Conservation (phyloP, 2,797 vertebrate species). For the Phataginus tricuspis region DNA sequence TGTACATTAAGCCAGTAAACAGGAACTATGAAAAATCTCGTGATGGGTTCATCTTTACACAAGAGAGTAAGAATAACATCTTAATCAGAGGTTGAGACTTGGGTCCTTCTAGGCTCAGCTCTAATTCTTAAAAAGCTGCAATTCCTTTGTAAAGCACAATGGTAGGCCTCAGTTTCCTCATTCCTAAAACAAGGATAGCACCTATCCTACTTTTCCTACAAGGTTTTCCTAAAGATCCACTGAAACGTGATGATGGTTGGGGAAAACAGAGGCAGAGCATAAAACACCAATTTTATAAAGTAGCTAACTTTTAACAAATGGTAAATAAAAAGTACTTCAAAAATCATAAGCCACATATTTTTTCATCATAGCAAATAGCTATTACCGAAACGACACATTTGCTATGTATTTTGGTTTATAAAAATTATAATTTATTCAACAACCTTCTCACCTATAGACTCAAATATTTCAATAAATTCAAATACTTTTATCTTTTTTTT, state of each 20-base stretch:
- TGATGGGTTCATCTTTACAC: not conserved
- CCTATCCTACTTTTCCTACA: not conserved
- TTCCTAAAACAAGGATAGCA: not conserved
- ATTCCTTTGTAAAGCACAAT: not conserved
- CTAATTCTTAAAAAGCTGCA: not conserved
- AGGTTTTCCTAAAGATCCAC: not conserved
- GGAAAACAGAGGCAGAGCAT: not conserved
- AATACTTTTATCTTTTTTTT: not conserved
- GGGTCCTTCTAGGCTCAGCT: not conserved
- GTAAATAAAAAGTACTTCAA: constrained; percentile 16
- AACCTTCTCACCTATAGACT: not conserved
- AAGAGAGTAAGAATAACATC: not conserved
- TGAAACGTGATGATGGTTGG: not conserved
- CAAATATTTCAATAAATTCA: not conserved
- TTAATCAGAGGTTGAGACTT: not conserved
- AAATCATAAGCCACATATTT: not conserved
- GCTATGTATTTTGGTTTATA: not conserved
- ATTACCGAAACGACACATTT: constrained; percentile 12
- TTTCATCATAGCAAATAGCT: not conserved
- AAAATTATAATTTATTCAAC: constrained; percentile 35
- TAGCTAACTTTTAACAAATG: not conserved
- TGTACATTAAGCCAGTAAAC: not conserved
- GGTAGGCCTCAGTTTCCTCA: not conserved
- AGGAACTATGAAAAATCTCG: not conserved
- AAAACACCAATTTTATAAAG: not conserved